phyloP scores from a whole-genome alignment of 2,888 invertebrate genomes.

The Lissonota sp. region DNA sequence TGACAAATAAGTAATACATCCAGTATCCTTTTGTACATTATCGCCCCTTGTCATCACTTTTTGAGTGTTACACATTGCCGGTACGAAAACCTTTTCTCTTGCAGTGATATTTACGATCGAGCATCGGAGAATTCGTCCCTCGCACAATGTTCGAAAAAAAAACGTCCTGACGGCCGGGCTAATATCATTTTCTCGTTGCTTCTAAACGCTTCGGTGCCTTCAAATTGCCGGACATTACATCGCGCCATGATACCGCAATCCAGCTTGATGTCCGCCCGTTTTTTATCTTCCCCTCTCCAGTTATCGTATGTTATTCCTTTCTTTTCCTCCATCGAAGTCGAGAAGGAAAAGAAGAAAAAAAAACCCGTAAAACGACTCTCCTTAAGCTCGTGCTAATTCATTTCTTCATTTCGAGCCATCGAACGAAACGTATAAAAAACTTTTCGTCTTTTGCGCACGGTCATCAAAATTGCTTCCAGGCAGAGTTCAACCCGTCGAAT shows the following conservation, averaged over 20 bases:
- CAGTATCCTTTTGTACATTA: conserved; percentile 36
- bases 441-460: conserved; percentile 41
- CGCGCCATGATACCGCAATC: conserved; percentile 48
- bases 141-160: conserved; percentile 40
- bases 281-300: not conserved
- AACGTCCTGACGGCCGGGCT: conserved; percentile 13
- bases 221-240: conserved; percentile 46
- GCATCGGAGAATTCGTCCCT: conserved; percentile 39
- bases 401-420: conserved; percentile 24
- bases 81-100: conserved; percentile 22
- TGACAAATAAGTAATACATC: conserved; percentile 52
- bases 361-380: not conserved
- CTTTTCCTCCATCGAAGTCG: not conserved
- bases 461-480: conserved; percentile 24
- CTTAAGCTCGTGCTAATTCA: conserved; percentile 24
- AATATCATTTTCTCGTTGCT: conserved; percentile 48
- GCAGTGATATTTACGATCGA: conserved; percentile 1
- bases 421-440: conserved; percentile 16
- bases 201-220: conserved; percentile 39
- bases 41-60: conserved; percentile 38
- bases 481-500: conserved; percentile 45
- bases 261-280: conserved; percentile 19
- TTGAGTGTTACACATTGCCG: conserved; percentile 22
- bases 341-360: conserved; percentile 15
- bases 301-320: not conserved